Percentiles rank a stretch among this genome's conserved stretches.
phyloP scores from a whole-genome alignment of 1,140 invertebrate species.

The Episyrphus balteatus region DNA sequence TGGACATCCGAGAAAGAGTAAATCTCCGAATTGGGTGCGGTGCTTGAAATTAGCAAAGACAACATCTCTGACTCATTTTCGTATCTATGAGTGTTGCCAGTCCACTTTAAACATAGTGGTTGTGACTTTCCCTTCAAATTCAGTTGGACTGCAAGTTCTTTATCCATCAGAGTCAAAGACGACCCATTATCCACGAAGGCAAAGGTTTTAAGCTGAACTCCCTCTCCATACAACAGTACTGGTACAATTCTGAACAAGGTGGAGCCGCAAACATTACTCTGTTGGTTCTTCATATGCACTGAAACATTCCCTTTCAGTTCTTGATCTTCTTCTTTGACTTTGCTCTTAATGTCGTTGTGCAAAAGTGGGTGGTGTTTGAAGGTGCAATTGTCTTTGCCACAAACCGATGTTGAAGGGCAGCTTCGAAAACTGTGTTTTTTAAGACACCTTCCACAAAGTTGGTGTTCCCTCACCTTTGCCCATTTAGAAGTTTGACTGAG shows the following conservation, averaged over 20 bases:
- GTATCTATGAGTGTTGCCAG: not conserved
- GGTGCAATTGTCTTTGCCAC: not conserved
- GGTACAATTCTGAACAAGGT: conserved; percentile 3
- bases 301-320: not conserved
- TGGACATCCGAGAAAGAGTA: not conserved
- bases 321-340: not conserved
- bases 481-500: too few species aligned
- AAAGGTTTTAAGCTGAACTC: not conserved
- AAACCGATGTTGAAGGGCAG: not conserved
- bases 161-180: conserved; percentile 1
- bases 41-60: not conserved
- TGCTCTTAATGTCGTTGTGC: not conserved
- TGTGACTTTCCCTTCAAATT: not conserved
- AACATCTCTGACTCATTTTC: not conserved
- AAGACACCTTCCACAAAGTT: too few species aligned
- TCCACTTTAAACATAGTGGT: conserved; percentile 3
- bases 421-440: too few species aligned
- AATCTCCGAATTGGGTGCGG: not conserved
- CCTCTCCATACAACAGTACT: conserved; percentile 1
- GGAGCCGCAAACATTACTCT: not conserved
- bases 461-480: too few species aligned
- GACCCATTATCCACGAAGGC: conserved; percentile 3
- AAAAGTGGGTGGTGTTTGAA: not conserved
- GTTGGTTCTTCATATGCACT: too few species aligned
- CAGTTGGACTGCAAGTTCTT: not conserved